phyloP scores from a whole-genome alignment of 1,140 invertebrate genomes.

The Polypedilum pembai region DNA sequence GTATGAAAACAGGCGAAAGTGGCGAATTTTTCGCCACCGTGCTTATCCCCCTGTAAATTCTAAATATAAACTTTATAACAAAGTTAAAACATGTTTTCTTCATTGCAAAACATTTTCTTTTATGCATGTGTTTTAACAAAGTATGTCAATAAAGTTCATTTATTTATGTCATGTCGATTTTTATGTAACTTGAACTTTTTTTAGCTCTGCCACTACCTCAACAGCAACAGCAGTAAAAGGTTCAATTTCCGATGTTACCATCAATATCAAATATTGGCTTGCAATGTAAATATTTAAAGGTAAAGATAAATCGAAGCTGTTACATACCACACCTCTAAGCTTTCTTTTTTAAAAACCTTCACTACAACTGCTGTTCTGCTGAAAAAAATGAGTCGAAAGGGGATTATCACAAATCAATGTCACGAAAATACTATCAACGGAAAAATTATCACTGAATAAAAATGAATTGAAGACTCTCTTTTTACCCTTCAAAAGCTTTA shows the following conservation, averaged over 20 bases:
- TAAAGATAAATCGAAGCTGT: not conserved
- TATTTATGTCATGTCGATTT: not conserved
- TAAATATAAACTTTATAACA: too few species aligned
- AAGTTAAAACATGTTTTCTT: too few species aligned
- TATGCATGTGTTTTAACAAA: too few species aligned
- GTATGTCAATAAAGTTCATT: too few species aligned
- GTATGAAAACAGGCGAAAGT: too few species aligned
- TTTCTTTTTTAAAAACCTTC: not conserved
- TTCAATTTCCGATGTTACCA: constrained; percentile 10
- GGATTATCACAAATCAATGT: not conserved
- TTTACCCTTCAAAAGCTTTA: too few species aligned
- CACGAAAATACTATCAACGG: not conserved
- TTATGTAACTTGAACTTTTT: not conserved
- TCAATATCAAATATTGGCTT: not conserved
- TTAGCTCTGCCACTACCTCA: not conserved
- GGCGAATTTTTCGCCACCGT: too few species aligned
- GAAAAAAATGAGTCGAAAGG: not conserved
- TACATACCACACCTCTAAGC: not conserved
- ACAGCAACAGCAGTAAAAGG: not conserved
- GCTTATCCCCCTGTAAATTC: too few species aligned
- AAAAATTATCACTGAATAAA: too few species aligned
- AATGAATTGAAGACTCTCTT: too few species aligned
- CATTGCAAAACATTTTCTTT: too few species aligned
- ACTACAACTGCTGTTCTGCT: not conserved
- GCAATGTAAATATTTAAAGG: constrained; percentile 12